Evolutionary conservation across 2,888 invertebrate species (phyloP), one percentile per base, ranked within the genome.

Genomic region (Oligia strigilis): DNA sequence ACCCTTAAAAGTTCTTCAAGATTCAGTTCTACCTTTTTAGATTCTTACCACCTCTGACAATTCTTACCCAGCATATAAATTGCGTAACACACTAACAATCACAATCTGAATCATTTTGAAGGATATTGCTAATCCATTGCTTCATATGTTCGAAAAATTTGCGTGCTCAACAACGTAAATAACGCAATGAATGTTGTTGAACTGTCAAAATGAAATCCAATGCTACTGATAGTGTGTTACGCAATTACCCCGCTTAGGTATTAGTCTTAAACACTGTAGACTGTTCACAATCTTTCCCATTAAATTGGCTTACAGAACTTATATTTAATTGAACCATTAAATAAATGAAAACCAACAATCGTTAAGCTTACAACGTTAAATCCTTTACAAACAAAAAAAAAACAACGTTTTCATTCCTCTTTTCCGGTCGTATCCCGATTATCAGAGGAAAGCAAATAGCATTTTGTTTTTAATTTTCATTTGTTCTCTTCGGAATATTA

Each of bases 291-390:
- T 23, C 8, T 40, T 40, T 40, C 5, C 49, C 17, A 40, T 58
- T n/a, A 14, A 23, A 29, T 19, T 9, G n/a, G 19, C 19, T 23
- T 17, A 17, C 1, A 40, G 36, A 19, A 73, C 0, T 14, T 14
- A 4, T 2, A 6, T 5, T 13, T 52, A 81, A 72, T 58, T 58
- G 43, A 74, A 40, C 65, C 49, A 66, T 81, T 49, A 58, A 40
- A 52, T 72, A n/a, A 49, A 36, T 19, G 58, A 40, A 55, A 49
- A 55, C 29, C 23, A 74, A 82, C 74, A 52, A 71, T 79, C 73
- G 65, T 79, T 79, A 79, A 70, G 72, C 84, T 72, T 78, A 60
- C 36, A 46, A 64, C 9, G 49, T 52, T 78, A 36, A 82, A 78
- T 49, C 70, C n/a, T 66, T 73, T 66, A 6, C 52, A 40, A 62